phyloP scores from a whole-genome alignment of 2,113 vertebrate species.

The Murina feae region DNA sequence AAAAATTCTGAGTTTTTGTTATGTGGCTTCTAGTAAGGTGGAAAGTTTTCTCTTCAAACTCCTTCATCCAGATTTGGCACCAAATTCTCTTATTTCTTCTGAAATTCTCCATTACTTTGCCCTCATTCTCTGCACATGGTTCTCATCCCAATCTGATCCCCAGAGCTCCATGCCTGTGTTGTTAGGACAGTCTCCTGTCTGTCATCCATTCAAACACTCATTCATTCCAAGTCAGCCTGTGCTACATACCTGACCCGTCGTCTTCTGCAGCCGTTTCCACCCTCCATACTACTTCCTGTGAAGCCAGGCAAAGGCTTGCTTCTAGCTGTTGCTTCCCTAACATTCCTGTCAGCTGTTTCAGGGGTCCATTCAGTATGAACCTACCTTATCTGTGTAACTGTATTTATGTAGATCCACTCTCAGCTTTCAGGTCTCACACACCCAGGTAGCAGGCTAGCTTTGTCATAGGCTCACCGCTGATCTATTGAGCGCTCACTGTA shows the following conservation, averaged over 20 bases:
- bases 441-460: not conserved
- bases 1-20: not conserved
- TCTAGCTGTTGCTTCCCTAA: not conserved
- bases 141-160: accelerated
- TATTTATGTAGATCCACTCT: not conserved
- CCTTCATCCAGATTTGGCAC: not conserved
- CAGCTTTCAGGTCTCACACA: not conserved
- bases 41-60: not conserved
- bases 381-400: accelerated
- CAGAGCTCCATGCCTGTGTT: not conserved
- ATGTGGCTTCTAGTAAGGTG: not conserved
- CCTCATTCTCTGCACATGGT: accelerated
- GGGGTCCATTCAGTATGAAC: not conserved
- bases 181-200: not conserved
- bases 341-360: not conserved
- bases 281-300: accelerated
- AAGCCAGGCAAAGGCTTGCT: not conserved
- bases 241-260: not conserved
- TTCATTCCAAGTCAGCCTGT: not conserved
- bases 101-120: not conserved
- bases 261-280: not conserved
- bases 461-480: too few relatives aligned
- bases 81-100: not conserved
- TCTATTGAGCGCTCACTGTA: not conserved
- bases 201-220: not conserved